phyloP scores from a whole-genome alignment of 2,888 invertebrate species.

The Malachius bipustulatus region DNA sequence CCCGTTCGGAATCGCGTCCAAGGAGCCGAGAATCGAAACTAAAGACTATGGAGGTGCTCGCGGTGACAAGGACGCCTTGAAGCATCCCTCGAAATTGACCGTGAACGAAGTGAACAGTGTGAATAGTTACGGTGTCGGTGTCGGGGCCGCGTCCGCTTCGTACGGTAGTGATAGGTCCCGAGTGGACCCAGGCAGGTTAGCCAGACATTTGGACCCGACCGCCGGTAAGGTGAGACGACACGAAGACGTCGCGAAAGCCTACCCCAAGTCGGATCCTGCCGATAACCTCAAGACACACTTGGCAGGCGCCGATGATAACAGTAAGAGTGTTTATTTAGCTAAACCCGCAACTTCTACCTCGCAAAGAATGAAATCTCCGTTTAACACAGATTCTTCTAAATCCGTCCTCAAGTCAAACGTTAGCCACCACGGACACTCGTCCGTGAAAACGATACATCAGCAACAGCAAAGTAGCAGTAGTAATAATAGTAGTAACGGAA shows the following conservation, averaged over 20 bases:
- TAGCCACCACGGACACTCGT: conserved; percentile 10
- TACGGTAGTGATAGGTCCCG: conserved; percentile 22
- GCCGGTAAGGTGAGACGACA: conserved; percentile 23
- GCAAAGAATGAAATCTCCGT: conserved; percentile 32
- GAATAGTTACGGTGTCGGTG: conserved; percentile 18
- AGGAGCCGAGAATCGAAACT: conserved; percentile 4
- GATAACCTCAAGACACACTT: conserved; percentile 29
- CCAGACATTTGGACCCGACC: conserved; percentile 23
- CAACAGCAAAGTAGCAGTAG: conserved; percentile 19
- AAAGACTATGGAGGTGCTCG: conserved; percentile 14
- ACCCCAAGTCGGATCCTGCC: conserved; percentile 26
- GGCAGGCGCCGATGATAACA: conserved; percentile 27
- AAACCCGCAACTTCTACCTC: conserved; percentile 32
- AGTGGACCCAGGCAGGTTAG: conserved; percentile 14
- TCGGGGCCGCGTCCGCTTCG: conserved; percentile 17
- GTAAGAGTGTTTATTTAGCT: conserved; percentile 25
- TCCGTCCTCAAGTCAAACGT: conserved; percentile 30
- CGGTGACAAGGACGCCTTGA: conserved; percentile 23
- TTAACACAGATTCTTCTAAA: conserved; percentile 28
- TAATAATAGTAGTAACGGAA: conserved; percentile 8
- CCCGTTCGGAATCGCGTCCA: conserved; percentile 24
- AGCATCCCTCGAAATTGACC: conserved; percentile 27
- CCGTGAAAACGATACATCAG: conserved; percentile 15
- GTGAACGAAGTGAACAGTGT: conserved; percentile 24
- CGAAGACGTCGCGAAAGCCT: conserved; percentile 24